A percentile compares a stretch with the other conserved stretches of the same genome.
Conservation (phyloP, 2,113 vertebrate species). For the Triplophysa dalaica region DNA sequence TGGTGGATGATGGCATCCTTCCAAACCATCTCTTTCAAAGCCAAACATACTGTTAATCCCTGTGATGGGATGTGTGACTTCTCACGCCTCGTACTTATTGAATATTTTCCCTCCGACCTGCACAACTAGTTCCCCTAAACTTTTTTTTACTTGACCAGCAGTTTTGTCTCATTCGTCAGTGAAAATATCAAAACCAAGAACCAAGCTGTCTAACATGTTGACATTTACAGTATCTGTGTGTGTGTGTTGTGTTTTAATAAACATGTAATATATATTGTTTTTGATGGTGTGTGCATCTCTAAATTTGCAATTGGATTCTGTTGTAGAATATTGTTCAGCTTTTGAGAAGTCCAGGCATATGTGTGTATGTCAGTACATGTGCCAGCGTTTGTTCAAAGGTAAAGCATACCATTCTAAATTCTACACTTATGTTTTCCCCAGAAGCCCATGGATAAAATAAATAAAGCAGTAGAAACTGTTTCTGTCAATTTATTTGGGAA, state of each 20-base stretch:
- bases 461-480: background rate
- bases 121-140: background rate
- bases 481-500: background rate
- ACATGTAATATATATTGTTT: too few species aligned
- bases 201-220: too few species aligned
- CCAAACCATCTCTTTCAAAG: background rate
- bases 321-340: too few species aligned
- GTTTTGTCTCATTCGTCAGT: too few species aligned
- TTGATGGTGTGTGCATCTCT: too few species aligned
- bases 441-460: background rate
- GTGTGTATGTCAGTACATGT: background rate
- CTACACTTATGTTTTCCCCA: too few species aligned
- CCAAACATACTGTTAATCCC: slow-evolving; percentile 33
- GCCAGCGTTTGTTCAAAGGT: background rate
- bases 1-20: background rate
- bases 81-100: background rate
- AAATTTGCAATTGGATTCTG: too few species aligned
- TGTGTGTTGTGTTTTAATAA: too few species aligned
- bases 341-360: too few species aligned
- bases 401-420: background rate
- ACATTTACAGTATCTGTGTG: too few species aligned
- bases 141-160: too few species aligned
- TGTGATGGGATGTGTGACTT: slow-evolving; percentile 25
- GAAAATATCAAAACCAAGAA: too few species aligned
- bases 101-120: background rate